A percentile compares a stretch with the other conserved stretches of the same genome.
These are phyloP conservation scores for Galeopsomyia nigrocyanea DNA, from an alignment of 2,888 invertebrate species.

Conservation along the genomic window DNA sequence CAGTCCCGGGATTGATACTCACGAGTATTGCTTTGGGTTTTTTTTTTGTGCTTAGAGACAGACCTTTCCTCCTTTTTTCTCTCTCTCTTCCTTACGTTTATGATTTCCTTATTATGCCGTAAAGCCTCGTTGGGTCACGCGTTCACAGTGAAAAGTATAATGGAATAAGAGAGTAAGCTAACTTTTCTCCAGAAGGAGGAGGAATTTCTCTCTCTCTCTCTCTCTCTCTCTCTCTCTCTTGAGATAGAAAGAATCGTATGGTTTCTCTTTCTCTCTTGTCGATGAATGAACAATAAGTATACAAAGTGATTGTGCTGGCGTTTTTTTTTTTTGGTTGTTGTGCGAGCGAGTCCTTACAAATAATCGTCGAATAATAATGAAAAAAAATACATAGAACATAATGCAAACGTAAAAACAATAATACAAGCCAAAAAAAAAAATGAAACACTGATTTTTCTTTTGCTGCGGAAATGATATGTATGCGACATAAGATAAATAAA, in stretches of 20 bases:
- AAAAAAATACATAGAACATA: neutral
- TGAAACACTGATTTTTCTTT: neutral
- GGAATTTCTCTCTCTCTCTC: neutral
- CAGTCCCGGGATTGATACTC: conserved; percentile 11
- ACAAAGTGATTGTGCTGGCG: too few relatives aligned
- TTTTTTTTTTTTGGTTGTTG: too few relatives aligned
- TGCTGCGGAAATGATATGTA: conserved; percentile 19
- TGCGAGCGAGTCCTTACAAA: too few relatives aligned
- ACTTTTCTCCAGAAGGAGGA: conserved; percentile 18
- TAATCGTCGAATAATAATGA: neutral
- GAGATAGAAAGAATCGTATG: too few relatives aligned
- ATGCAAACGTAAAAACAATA: neutral
- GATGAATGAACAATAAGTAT: too few relatives aligned
- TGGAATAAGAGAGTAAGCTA: conserved; percentile 1
- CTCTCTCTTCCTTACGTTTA: neutral
- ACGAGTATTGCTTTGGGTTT: conserved; percentile 35
- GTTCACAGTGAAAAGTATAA: neutral
- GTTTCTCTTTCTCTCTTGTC: too few relatives aligned
- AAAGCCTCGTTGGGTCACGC: neutral
- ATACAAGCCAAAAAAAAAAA: conserved; percentile 14
- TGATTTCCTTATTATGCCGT: neutral
- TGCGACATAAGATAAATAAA: conserved; percentile 34
- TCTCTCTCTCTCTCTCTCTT: too few relatives aligned
- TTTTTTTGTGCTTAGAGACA: conserved; percentile 5
- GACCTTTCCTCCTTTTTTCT: neutral